Conservation (phyloP, 1,140 invertebrate genomes). For the Idris sp. region DNA sequence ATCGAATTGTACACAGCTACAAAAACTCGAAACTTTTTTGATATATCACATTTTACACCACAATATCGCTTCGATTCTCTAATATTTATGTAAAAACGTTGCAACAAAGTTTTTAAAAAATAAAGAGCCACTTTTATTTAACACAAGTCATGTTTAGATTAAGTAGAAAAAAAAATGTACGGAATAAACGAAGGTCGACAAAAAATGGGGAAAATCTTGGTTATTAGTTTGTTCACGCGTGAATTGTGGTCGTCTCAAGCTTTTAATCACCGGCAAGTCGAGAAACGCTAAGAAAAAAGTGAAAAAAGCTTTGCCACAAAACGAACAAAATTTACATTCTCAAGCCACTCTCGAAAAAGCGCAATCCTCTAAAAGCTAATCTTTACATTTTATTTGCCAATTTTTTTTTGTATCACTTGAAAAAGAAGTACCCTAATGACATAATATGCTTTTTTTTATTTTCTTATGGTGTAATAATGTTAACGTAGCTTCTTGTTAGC, state of each 20-base stretch:
- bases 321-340: slow-evolving; percentile 46
- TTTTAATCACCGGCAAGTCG: slow-evolving; percentile 72
- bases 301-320: slow-evolving; percentile 30
- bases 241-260: slow-evolving; percentile 69
- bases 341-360: slow-evolving; percentile 41
- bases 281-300: slow-evolving; percentile 53
- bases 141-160: slow-evolving; percentile 5
- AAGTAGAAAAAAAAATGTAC: slow-evolving; percentile 10
- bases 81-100: too few relatives aligned
- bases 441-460: too few relatives aligned
- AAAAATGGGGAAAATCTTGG: slow-evolving; percentile 36
- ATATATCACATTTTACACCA: too few relatives aligned
- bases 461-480: not conserved
- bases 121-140: too few relatives aligned
- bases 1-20: not conserved
- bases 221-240: slow-evolving; percentile 61
- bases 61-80: too few relatives aligned
- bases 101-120: too few relatives aligned
- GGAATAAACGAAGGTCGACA: slow-evolving; percentile 26
- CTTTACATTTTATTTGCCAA: slow-evolving; percentile 41
- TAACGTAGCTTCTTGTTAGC: slow-evolving; percentile 1
- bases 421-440: too few relatives aligned
- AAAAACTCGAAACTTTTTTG: too few relatives aligned
- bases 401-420: too few relatives aligned
- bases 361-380: slow-evolving; percentile 23